Conservation (phyloP, 2,888 invertebrate species). For the Caenorhabditis auriculariae region DNA sequence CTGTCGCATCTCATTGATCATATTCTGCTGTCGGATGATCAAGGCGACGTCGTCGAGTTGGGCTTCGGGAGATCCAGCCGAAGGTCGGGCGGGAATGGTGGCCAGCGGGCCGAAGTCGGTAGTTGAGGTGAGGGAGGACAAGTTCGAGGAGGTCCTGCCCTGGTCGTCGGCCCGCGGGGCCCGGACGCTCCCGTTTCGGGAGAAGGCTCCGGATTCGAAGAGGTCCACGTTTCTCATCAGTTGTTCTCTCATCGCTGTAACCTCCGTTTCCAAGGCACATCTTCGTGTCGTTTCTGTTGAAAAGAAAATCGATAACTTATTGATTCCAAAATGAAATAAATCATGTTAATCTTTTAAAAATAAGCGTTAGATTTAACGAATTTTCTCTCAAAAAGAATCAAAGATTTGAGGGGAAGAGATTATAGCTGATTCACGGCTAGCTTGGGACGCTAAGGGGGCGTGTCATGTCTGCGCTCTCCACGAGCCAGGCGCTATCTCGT, state of each 20-base stretch:
- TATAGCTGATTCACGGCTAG: too few species aligned
- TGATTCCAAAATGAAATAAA: background rate
- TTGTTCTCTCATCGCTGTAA: constrained; percentile 52
- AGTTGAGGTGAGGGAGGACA: constrained; percentile 14
- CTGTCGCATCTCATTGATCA: constrained; percentile 40
- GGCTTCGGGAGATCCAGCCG: constrained; percentile 19
- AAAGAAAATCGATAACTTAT: constrained; percentile 3
- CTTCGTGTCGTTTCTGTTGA: constrained; percentile 31
- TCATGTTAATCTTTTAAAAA: constrained; percentile 1
- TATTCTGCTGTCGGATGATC: constrained; percentile 43
- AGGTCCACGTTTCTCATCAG: constrained; percentile 52
- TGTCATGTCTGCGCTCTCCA: too few species aligned
- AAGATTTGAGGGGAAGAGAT: background rate
- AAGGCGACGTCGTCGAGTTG: constrained; percentile 44
- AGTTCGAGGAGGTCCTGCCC: constrained; percentile 18
- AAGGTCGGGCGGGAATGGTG: background rate
- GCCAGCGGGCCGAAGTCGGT: background rate
- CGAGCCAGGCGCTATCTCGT: too few species aligned
- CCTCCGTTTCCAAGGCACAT: constrained; percentile 38
- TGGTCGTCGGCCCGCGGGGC: too few species aligned
- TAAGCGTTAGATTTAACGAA: background rate
- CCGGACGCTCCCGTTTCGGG: too few species aligned
- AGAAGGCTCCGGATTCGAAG: constrained; percentile 44
- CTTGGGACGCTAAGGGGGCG: too few species aligned
- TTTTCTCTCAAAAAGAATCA: background rate